These are phyloP conservation scores for Gambusia yucatana DNA, from an alignment of 2,797 vertebrate species.

Conservation along the genomic window DNA sequence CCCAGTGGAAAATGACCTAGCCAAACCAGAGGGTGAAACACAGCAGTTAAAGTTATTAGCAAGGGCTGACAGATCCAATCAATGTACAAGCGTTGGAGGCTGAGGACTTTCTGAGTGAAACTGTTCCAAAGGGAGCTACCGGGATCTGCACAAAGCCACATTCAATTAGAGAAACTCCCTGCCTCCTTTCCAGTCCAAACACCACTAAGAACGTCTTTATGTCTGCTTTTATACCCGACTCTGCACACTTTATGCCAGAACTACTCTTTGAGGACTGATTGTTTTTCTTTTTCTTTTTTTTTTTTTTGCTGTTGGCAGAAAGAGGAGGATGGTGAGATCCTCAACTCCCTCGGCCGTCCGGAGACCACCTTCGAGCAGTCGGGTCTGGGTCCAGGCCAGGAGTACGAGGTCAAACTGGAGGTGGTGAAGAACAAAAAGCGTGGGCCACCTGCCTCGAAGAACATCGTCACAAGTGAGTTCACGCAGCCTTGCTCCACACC, in stretches of 20 bases:
- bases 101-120: conserved; percentile 55
- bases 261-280: conserved; percentile 49
- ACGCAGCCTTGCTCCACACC: not conserved
- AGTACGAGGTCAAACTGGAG: conserved; percentile 95
- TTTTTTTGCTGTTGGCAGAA: conserved; percentile 83
- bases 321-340: conserved; percentile 93
- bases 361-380: conserved; percentile 95
- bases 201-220: conserved; percentile 58
- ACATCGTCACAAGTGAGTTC: conserved; percentile 91
- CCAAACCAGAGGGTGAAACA: conserved; percentile 48
- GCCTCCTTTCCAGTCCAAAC: conserved; percentile 44
- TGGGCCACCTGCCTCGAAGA: conserved; percentile 89
- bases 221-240: conserved; percentile 43
- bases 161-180: conserved; percentile 40
- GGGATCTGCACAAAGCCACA: conserved; percentile 50
- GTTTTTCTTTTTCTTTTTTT: conserved; percentile 11
- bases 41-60: conserved; percentile 56
- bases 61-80: conserved; percentile 53
- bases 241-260: conserved; percentile 33
- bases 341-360: conserved; percentile 88
- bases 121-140: conserved; percentile 49
- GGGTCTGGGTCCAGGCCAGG: conserved; percentile 93
- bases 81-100: conserved; percentile 55
- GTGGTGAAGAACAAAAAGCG: conserved; percentile 94
- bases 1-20: conserved; percentile 62